Evolutionary conservation across 2,113 vertebrate species (phyloP).

Genomic region (Ellobius talpinus): DNA sequence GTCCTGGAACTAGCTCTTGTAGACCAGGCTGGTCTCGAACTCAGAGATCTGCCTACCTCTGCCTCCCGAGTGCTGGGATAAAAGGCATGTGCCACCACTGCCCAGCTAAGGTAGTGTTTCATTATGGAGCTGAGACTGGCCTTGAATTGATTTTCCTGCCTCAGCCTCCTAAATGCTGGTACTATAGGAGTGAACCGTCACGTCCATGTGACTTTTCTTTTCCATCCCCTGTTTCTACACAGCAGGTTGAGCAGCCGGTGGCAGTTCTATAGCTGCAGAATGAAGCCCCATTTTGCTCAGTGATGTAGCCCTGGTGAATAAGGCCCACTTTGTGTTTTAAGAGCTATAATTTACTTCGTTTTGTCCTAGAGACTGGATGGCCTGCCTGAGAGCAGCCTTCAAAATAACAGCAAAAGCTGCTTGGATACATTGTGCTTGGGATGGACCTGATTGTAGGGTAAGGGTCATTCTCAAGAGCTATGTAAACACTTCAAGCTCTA

Average conservation of each 20-base stretch:
- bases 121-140: neutral
- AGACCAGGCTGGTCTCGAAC: too few species aligned
- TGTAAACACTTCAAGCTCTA: neutral
- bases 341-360: slow-evolving; percentile 49
- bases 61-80: too few species aligned
- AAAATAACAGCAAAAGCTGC: slow-evolving; percentile 53
- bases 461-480: neutral
- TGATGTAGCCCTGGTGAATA: slow-evolving; percentile 22
- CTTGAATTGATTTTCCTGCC: neutral
- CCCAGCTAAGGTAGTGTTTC: neutral
- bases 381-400: slow-evolving; percentile 28
- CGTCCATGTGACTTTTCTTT: neutral
- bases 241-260: neutral
- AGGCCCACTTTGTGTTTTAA: slow-evolving; percentile 24
- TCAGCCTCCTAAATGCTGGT: neutral
- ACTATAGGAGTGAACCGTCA: neutral
- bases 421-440: neutral
- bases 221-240: neutral
- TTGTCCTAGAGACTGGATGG: slow-evolving; percentile 38
- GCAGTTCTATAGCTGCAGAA: neutral
- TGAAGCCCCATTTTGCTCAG: neutral
- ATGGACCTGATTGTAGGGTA: neutral
- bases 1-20: too few species aligned
- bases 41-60: too few species aligned
- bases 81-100: too few species aligned